Base-by-base conservation (phyloP, 2,113 vertebrate species). In the Junco hyemalis region DNA sequence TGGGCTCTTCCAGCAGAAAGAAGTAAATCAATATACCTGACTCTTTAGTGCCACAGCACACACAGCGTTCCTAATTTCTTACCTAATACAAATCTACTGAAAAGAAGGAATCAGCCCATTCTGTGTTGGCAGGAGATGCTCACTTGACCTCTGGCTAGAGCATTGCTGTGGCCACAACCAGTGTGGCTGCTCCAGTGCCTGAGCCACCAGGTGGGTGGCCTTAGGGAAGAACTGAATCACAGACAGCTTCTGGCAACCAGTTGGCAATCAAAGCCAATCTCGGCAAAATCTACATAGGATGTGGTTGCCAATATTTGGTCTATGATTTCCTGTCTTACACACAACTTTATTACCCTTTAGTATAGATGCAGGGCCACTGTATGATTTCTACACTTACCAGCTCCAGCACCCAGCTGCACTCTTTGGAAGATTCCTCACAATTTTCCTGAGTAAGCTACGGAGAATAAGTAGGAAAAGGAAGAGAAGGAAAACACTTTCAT, bases 201-300 rank as follows among this genome's bases (percentile, higher is more conserved):
- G 73, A 81, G 60, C 60, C 73, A 83, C 60, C 88, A 92, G 69
- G 77, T 81, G 86, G 73, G 90, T 91, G 80, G 95, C 77, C 95
- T 50, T 33, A 22, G 42, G 66, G 73, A 94, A 89, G 11, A 53
- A 56, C 24, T 63, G 81, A 92, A 76, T 93, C 68, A 81, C 70
- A 84, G 54, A 14, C 7, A 72, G 40, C 26, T 87, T 77, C 84
- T 93, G 78, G 91, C 44, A 42, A 76, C 68, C 86, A 40, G 45
- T 14, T 81, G 66, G 84, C 56, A 92, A 93, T 71, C 80, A 86
- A 76, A 91, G 59, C 25, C 70, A 68, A 47, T 79, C 82, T 84
- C 47, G 23, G 81, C 68, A 77, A 88, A 95, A 82, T 66, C 80
- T 85, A 14, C 51, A 64, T 45, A 71, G 76, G 59, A 88, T 80